These are phyloP conservation scores for Lobophora halterata DNA, from an alignment of 2,888 invertebrate genomes.

Conservation along the genomic window DNA sequence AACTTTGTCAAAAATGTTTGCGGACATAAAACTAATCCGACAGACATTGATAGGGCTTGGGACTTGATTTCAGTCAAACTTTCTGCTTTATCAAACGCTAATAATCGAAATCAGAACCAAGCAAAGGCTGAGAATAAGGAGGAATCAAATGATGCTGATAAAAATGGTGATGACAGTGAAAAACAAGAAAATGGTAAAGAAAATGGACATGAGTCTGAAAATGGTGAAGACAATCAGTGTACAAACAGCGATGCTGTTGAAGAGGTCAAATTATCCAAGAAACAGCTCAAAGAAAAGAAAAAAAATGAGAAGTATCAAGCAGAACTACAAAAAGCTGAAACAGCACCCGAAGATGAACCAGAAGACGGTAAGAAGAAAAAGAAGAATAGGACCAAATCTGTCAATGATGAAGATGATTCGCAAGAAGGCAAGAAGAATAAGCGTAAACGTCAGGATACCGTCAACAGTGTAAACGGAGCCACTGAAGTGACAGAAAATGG, in stretches of 20 bases:
- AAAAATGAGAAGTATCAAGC: constrained; percentile 73
- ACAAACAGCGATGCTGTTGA: constrained; percentile 31
- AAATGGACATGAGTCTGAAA: constrained; percentile 27
- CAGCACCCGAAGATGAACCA: constrained; percentile 45
- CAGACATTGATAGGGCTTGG: constrained; percentile 85
- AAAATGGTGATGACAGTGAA: constrained; percentile 21
- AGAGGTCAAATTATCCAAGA: constrained; percentile 60
- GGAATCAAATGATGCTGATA: constrained; percentile 19
- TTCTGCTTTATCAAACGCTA: constrained; percentile 64
- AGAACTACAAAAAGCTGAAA: constrained; percentile 62
- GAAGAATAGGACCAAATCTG: constrained; percentile 59
- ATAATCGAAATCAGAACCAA: constrained; percentile 47
- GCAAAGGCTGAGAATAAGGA: constrained; percentile 13
- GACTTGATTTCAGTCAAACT: constrained; percentile 81
- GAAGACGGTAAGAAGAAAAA: constrained; percentile 61
- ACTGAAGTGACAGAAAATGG: constrained; percentile 31
- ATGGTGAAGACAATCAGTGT: constrained; percentile 32
- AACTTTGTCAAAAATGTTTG: constrained; percentile 86
- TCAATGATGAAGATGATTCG: constrained; percentile 44
- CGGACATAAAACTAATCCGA: constrained; percentile 77
- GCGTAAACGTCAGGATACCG: constrained; percentile 67
- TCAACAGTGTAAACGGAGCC: constrained; percentile 42
- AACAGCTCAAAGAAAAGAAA: constrained; percentile 72
- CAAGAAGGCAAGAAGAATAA: constrained; percentile 56
- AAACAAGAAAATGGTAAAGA: constrained; percentile 31